Evolutionary conservation across 1,140 invertebrate genomes (phyloP), one percentile per base, ranked within the genome.

Genomic region (Rhynchophorus ferrugineus): DNA sequence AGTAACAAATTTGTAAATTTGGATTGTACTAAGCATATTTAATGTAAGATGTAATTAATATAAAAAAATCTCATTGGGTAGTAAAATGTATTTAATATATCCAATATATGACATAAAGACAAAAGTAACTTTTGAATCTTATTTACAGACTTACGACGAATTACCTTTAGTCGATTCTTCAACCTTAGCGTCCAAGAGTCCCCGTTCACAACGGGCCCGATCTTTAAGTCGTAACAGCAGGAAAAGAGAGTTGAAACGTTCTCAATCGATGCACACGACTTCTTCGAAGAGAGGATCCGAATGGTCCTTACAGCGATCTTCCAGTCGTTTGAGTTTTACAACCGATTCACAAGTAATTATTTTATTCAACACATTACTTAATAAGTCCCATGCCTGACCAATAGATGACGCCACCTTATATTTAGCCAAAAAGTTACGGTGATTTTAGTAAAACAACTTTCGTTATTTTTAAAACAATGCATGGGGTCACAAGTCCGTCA

Each of bases 301-400:
- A 16, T 71, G 68, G 68, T 68, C 64, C 11, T 57, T 71, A 16
- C 65, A 67, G 46, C 64, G 78, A 48, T 80, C 79, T 11, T 70
- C 77, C n/a, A 81, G 80, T 65, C 66, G 79, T 51, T 77, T 79
- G 24, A 83, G 80, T 1, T 70, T 81, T 38, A 78, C 77, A 14
- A 80, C 78, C 55, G 81, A 83, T 60, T 80, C 78, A 1, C 75
- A 81, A 62, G 80, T 82, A 67, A 49, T 14, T 24, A 13, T 35
- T 34, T 5, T 19, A 35, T 13, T 39, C 3, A 11, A 39, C 7
- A n/a, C 37, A 17, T n/a, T 7, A n/a, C 14, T 39, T 39, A 11
- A 7, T 18, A 18, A 41, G 19, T 17, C 21, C 11, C 21, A 18
- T 42, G 41, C 17, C 9, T 21, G 43, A 9, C 18, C 16, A 24